Evolutionary conservation across 2,888 invertebrate genomes (phyloP), one percentile per base, ranked within the genome.

Genomic region (Plusia festucae): DNA sequence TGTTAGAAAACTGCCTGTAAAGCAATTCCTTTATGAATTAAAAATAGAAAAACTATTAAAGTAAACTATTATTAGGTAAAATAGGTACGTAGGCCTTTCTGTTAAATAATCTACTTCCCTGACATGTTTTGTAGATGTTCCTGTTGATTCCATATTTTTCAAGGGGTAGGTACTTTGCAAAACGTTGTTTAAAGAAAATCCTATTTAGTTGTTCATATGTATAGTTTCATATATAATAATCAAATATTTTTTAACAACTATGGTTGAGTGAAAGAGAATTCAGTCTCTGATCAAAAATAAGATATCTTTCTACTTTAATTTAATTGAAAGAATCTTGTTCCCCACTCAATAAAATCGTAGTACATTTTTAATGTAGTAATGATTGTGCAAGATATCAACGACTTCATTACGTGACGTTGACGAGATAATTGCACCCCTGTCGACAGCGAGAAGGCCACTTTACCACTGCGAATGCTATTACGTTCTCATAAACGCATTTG

Each of bases 391-490:
- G 81, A 83, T 86, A 84, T 85, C 77, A 82, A 73, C 76, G 71
- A 70, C 73, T 75, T 78, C 83, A 85, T 83, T 88, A 86, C 73
- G 74, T 84, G 79, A 81, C 71, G 73, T 55, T 86, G 90, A 90
- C 86, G 84, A 81, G 85, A 85, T 90, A 89, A 90, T 90, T 89
- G 86, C 74, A 73, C 70, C 60, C 75, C 68, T 79, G 88, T 84
- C 82, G 85, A 86, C 88, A 86, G 83, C 79, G 60, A 73, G 66
- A 70, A 79, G 79, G 70, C 69, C 64, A 73, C 59, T 70, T 73
- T 77, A 60, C 64, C 53, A 58, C 53, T 58, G 57, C 54, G 13
- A 65, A 54, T 51, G 62, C 62, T 64, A 70, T 77, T 70, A 78
- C 46, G 60, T 52, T 46, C 68, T 65, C 68, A 59, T 75, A 74